A percentile compares a stretch with the other conserved stretches of the same genome.
Conservation (phyloP, 2,797 vertebrate genomes). For the Glyptemys insculpta region DNA sequence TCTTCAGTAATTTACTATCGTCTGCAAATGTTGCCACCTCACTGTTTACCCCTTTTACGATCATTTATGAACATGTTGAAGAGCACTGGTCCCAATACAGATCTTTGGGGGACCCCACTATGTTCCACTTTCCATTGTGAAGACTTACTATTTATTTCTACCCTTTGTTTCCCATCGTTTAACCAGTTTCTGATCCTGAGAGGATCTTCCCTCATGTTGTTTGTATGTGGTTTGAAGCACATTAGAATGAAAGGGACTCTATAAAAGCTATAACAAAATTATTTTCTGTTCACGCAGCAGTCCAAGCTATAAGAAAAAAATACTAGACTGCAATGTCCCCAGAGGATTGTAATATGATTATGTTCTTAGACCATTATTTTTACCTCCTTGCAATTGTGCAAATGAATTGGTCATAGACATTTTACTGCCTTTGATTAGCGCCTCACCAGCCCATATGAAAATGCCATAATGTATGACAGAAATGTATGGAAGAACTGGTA, state of each 20-base stretch:
- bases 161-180: background rate
- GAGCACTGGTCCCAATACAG: background rate
- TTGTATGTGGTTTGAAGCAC: accelerated
- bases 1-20: background rate
- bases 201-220: background rate
- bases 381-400: conserved; percentile 30
- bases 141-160: background rate
- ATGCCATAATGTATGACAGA: background rate
- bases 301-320: background rate
- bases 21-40: background rate
- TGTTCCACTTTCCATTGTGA: background rate
- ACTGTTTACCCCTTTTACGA: background rate
- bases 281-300: background rate
- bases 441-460: conserved; percentile 27
- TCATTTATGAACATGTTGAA: background rate
- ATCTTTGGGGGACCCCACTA: background rate
- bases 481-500: background rate
- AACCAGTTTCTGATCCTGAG: background rate
- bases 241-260: background rate
- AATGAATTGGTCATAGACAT: conserved; percentile 44
- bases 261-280: background rate
- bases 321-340: background rate
- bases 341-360: background rate
- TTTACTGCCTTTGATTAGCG: conserved; percentile 44
- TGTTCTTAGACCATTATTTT: background rate